Evolutionary conservation across 2,797 vertebrate genomes (phyloP), one percentile per base, ranked within the genome.

Genomic region (Aldrovandia affinis): DNA sequence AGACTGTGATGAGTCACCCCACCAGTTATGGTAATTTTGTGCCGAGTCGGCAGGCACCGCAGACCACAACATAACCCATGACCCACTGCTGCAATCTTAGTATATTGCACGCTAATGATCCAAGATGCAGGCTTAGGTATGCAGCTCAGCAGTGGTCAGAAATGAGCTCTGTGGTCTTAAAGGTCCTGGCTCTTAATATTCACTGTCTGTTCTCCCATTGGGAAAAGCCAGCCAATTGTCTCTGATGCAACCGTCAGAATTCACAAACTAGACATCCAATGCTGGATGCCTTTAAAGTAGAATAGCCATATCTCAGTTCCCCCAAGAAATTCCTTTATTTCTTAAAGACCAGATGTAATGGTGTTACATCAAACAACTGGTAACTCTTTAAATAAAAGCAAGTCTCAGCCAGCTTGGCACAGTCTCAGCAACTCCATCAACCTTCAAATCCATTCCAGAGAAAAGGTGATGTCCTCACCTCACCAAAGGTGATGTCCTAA

Each of bases 1-100:
- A 84, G 78, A 55, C 50, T 2, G n/a, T n/a, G n/a, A 3, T 44
- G 12, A 68, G 78, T 84, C 77, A 84, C 59, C 20, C 25, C 33
- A 4, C 44, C 22, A 52, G 83, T 50, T 84, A 80, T 47, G 50
- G 83, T 47, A 84, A 79, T 65, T 20, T 54, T 50, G 78, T 65
- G 70, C 47, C 42, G 77, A 84, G 57, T 84, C 83, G 81, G 83
- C 83, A 81, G 50, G 10, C 50, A 63, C 10, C 55, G 44, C 57
- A 63, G 61, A 79, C 10, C 8, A 22, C 42, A 50, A 30, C 57
- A 30, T 36, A 25, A 47, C n/a, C 0, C 15, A 20, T 18, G 39
- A 73, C 18, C 18, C 68, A 73, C 39, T 12, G 5, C 3, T 10
- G 42, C 20, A 25, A 77, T 47, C 73, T 47, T 0, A 15, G 68